Percentiles rank a stretch among this genome's conserved stretches.
Evolutionary conservation across 2,113 vertebrate genomes (phyloP).

Genomic region (Anguilla rostrata): DNA sequence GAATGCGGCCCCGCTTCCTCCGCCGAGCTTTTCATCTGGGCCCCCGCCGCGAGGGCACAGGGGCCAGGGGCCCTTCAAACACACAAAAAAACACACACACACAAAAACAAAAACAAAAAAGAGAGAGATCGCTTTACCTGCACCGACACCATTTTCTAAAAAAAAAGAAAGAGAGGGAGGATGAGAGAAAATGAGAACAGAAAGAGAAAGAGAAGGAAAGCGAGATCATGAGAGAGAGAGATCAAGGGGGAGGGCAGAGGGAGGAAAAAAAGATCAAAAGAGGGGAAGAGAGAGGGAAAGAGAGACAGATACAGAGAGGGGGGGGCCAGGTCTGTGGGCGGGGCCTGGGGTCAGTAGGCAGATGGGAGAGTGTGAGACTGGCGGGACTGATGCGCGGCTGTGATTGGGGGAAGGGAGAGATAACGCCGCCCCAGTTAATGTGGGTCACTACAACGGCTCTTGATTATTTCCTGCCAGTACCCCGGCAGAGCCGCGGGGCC

Average conservation of each 20-base stretch:
- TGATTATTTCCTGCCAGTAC: neutral
- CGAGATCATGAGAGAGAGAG: conserved; percentile 1
- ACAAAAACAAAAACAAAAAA: too few species aligned
- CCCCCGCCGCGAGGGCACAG: conserved; percentile 37
- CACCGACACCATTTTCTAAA: neutral
- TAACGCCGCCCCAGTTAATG: conserved; percentile 37
- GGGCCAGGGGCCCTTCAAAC: conserved; percentile 21
- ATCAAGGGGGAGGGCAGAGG: neutral
- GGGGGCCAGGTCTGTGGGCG: neutral
- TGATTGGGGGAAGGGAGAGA: conserved; percentile 11
- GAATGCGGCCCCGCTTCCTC: neutral
- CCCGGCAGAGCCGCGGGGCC: neutral
- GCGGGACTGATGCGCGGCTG: conserved; percentile 32
- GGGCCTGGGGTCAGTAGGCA: conserved; percentile 29
- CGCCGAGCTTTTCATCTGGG: neutral
- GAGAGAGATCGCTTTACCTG: neutral
- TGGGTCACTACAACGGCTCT: conserved; percentile 29
- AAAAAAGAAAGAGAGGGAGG: neutral
- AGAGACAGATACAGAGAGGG: too few species aligned
- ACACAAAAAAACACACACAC: neutral
- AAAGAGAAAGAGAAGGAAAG: neutral
- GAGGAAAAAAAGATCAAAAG: neutral
- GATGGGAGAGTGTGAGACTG: conserved; percentile 40
- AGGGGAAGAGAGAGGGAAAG: too few species aligned
- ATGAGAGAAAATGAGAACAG: neutral